phyloP scores from a whole-genome alignment of 92 coral and sea anemone species.

The Hydrozoanthus gracilis region DNA sequence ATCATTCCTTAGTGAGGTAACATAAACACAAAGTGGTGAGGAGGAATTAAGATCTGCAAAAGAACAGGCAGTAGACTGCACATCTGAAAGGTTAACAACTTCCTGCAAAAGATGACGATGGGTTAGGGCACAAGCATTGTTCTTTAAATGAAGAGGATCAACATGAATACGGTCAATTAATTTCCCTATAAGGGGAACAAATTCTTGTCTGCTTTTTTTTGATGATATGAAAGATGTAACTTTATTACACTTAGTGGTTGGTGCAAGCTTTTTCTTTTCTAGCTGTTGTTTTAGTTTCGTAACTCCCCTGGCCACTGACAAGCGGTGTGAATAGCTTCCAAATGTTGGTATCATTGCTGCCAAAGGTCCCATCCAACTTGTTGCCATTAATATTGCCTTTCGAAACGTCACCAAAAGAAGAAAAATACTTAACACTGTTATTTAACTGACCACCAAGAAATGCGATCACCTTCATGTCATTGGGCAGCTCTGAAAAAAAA shows the following conservation, averaged over 20 bases:
- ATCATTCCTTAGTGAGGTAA: conserved; percentile 23
- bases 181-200: conserved; percentile 39
- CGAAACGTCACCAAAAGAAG: conserved; percentile 43
- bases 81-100: conserved; percentile 12
- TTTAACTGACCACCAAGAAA: conserved; percentile 43
- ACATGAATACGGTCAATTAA: conserved; percentile 27
- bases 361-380: conserved; percentile 33
- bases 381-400: conserved; percentile 28
- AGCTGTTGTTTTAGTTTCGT: conserved; percentile 14
- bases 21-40: conserved; percentile 28
- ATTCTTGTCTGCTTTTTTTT: conserved; percentile 23
- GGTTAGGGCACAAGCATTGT: conserved; percentile 14
- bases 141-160: conserved; percentile 41
- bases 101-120: conserved; percentile 33
- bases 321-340: conserved; percentile 33
- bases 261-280: conserved; percentile 12
- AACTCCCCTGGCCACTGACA: conserved; percentile 43
- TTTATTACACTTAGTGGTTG: conserved; percentile 32
- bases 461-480: conserved; percentile 46
- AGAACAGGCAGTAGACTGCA: conserved; percentile 26
- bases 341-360: background rate
- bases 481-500: conserved; percentile 43
- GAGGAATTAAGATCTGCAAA: conserved; percentile 13
- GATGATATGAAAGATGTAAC: conserved; percentile 43
- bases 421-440: conserved; percentile 44